Evolutionary conservation across 2,888 invertebrate species (phyloP).

Genomic region (Zygogramma bicolorata): DNA sequence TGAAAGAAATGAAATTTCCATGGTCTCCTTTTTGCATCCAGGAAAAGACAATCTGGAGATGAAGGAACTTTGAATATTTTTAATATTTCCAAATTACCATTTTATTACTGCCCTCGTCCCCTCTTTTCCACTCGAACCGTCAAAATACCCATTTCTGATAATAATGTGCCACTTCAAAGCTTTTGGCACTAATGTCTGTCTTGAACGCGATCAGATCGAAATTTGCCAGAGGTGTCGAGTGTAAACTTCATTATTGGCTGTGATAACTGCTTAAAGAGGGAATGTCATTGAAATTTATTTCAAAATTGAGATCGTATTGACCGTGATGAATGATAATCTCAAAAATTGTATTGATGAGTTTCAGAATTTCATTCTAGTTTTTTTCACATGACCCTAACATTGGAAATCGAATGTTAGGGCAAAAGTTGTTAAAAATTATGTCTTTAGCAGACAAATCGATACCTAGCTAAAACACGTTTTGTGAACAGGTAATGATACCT

Average conservation of each 20-base stretch:
- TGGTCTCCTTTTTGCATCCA: not conserved
- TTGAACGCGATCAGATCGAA: not conserved
- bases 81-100: not conserved
- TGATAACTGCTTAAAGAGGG: not conserved
- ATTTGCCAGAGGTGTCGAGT: not conserved
- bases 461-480: no score
- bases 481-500: no score
- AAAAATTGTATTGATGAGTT: no score
- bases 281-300: no score
- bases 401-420: no score
- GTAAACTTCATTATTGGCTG: not conserved
- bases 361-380: no score
- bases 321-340: no score
- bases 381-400: no score
- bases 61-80: not conserved
- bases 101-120: not conserved
- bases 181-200: not conserved
- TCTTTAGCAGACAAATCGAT: no score
- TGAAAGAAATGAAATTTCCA: not conserved
- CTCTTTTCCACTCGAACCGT: not conserved
- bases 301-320: no score
- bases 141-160: not conserved
- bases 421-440: no score
- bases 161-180: not conserved
- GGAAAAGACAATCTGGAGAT: not conserved